phyloP scores from a whole-genome alignment of 2,113 vertebrate species.

The Pao palembangensis region DNA sequence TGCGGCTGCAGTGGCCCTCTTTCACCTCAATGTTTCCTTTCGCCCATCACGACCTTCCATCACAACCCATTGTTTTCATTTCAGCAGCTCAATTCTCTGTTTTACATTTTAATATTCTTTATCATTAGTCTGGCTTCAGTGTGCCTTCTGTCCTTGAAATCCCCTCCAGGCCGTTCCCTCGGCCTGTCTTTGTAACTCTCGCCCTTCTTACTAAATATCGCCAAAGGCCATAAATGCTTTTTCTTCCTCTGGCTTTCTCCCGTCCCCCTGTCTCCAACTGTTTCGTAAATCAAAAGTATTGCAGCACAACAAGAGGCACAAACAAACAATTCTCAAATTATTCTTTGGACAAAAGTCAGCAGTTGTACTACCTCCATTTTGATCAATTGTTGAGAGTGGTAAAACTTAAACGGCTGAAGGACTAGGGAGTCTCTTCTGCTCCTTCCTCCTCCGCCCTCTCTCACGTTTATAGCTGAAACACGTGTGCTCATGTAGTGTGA shows the following conservation, averaged over 20 bases:
- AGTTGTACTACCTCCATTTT: slow-evolving; percentile 4
- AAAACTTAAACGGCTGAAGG: no score
- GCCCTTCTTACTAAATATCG: slow-evolving; percentile 23
- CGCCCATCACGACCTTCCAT: not conserved
- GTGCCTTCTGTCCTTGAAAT: slow-evolving; percentile 4
- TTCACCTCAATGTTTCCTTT: slow-evolving; percentile 5
- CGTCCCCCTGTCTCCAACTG: not conserved
- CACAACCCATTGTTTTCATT: not conserved
- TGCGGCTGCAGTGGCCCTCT: slow-evolving; percentile 33
- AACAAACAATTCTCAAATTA: no score
- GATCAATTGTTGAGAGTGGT: no score
- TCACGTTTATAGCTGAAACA: no score
- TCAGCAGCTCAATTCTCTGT: not conserved
- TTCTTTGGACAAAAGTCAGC: not conserved
- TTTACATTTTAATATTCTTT: slow-evolving; percentile 9
- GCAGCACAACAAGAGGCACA: no score
- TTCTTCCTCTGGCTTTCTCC: slow-evolving; percentile 6
- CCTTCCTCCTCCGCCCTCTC: no score
- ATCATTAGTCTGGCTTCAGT: not conserved
- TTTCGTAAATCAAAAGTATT: slow-evolving; percentile 3
- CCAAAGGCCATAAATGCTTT: slow-evolving; percentile 21
- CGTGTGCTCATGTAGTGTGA: slow-evolving; percentile 23
- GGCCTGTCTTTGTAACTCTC: slow-evolving; percentile 5
- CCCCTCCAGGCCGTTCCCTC: slow-evolving; percentile 24
- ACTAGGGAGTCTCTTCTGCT: no score